Evolutionary conservation across 2,888 invertebrate species (phyloP).

Genomic region (Sisyra terminalis): DNA sequence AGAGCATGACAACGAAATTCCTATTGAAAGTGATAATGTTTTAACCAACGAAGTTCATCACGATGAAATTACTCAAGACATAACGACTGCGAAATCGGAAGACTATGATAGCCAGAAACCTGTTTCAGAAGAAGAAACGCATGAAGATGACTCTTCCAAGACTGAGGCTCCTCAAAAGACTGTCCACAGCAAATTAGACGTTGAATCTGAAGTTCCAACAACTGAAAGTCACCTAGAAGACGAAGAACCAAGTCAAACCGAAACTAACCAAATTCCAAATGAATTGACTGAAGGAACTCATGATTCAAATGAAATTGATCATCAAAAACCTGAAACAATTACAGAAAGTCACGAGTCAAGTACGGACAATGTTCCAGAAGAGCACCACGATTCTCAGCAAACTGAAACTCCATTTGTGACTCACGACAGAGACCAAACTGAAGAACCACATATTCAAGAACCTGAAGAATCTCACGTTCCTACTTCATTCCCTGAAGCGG

Average conservation of each 20-base stretch:
- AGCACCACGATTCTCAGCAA: slow-evolving; percentile 6
- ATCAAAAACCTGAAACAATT: slow-evolving; percentile 2
- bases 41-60: neutral
- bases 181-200: too few species aligned
- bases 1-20: neutral
- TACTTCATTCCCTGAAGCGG: slow-evolving; percentile 10
- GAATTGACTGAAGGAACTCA: too few species aligned
- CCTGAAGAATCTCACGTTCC: slow-evolving; percentile 11
- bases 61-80: slow-evolving; percentile 5
- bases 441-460: neutral
- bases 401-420: slow-evolving; percentile 5
- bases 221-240: slow-evolving; percentile 9
- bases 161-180: neutral
- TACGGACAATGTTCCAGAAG: slow-evolving; percentile 1
- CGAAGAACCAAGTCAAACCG: slow-evolving; percentile 2
- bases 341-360: slow-evolving; percentile 6
- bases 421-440: neutral
- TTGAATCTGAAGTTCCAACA: slow-evolving; percentile 8
- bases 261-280: too few species aligned
- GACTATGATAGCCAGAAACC: neutral
- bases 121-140: neutral
- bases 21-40: neutral
- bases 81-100: neutral
- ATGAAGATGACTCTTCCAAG: neutral
- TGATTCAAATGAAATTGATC: too few species aligned